phyloP scores from a whole-genome alignment of 1,140 invertebrate genomes.

The Penaeus chinensis region DNA sequence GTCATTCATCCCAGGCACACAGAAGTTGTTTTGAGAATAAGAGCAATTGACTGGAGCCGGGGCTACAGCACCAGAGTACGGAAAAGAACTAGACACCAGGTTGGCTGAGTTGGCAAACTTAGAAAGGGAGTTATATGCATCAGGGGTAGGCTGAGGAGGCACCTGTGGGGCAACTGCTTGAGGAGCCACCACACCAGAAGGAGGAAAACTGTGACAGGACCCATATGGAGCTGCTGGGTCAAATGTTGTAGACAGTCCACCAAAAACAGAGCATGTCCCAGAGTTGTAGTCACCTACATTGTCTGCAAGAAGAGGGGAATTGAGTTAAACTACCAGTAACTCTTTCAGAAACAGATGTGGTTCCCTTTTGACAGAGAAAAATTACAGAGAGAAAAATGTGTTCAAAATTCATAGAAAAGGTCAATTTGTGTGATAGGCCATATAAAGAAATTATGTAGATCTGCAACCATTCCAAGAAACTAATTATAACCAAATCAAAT shows the following conservation, averaged over 20 bases:
- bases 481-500: no score
- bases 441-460: no score
- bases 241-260: conserved; percentile 48
- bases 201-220: conserved; percentile 51
- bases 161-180: conserved; percentile 45
- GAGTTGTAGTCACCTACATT: conserved; percentile 59
- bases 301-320: conserved; percentile 52
- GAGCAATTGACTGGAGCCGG: conserved; percentile 49
- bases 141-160: conserved; percentile 43
- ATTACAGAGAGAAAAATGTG: no score
- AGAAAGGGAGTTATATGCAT: conserved; percentile 52
- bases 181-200: conserved; percentile 46
- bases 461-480: no score
- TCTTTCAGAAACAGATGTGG: no score
- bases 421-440: no score
- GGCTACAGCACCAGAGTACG: conserved; percentile 50
- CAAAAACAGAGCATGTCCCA: conserved; percentile 59
- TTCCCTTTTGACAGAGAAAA: no score
- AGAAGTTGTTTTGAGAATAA: conserved; percentile 54
- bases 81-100: conserved; percentile 50
- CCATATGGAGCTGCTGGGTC: conserved; percentile 54
- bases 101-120: conserved; percentile 54
- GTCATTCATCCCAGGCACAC: conserved; percentile 51
- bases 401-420: no score
- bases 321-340: conserved; percentile 15